Percentiles rank a stretch among this genome's conserved stretches.
These are phyloP conservation scores for Engystomops pustulosus DNA, from an alignment of 2,113 vertebrate species.

Conservation along the genomic window DNA sequence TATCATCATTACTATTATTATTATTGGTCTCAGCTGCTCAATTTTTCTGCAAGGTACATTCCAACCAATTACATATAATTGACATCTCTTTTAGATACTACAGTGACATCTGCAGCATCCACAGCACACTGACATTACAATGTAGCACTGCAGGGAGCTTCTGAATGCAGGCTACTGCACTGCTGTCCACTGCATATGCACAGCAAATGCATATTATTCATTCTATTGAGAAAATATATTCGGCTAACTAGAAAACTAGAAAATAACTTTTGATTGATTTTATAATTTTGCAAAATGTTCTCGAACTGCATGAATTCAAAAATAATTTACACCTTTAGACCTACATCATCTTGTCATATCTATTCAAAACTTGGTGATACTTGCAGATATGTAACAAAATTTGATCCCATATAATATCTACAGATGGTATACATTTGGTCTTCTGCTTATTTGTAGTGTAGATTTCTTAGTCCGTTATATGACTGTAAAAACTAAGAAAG, in stretches of 20 bases:
- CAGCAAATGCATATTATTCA: too few relatives aligned
- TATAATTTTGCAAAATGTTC: background rate
- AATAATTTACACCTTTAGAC: background rate
- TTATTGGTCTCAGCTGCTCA: too few relatives aligned
- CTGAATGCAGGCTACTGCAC: background rate
- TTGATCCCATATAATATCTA: too few relatives aligned
- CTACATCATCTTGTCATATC: background rate
- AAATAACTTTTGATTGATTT: background rate
- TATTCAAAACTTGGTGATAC: too few relatives aligned
- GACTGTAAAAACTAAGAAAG: background rate
- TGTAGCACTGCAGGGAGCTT: background rate
- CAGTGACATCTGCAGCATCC: background rate
- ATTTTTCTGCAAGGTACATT: too few relatives aligned
- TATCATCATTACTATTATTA: too few relatives aligned
- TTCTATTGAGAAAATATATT: too few relatives aligned
- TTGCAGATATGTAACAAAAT: too few relatives aligned
- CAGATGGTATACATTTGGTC: too few relatives aligned
- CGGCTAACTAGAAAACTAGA: too few relatives aligned
- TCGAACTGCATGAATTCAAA: background rate
- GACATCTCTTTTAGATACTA: background rate
- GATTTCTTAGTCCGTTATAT: background rate
- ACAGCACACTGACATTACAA: slow-evolving; percentile 14
- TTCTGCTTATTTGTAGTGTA: background rate
- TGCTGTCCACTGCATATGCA: background rate
- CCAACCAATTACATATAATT: too few relatives aligned